Percentiles rank a stretch among this genome's conserved stretches.
Evolutionary conservation across 2,797 vertebrate genomes (phyloP).

Genomic region (Caiman crocodilus): DNA sequence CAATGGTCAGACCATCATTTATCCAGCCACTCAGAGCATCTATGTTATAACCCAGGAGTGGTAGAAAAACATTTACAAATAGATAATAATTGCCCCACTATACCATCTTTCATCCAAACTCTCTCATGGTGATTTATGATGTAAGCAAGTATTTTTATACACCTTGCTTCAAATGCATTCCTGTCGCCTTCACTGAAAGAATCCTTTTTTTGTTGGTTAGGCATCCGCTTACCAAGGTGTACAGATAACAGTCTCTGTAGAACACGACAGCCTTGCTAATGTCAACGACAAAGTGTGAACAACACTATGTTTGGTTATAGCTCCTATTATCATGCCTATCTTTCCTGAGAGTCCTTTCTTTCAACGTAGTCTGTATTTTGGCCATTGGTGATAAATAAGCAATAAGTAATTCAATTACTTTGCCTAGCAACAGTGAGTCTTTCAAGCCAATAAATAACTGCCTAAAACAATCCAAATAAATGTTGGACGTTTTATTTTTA

Average conservation of each 20-base stretch:
- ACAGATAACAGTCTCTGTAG: neutral
- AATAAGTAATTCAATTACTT: neutral
- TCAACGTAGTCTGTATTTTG: neutral
- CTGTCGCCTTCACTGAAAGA: neutral
- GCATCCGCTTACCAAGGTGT: neutral
- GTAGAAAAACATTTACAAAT: neutral
- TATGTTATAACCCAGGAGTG: neutral
- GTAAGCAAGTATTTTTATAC: neutral
- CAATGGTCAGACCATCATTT: neutral
- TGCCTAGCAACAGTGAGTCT: neutral
- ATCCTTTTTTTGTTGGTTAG: neutral
- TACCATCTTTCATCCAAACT: neutral
- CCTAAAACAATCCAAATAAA: constrained; percentile 37
- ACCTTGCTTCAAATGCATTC: neutral
- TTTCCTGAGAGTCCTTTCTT: neutral
- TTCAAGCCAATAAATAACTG: neutral
- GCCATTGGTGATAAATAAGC: neutral
- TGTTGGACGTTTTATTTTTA: neutral
- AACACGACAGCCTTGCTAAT: fast-evolving
- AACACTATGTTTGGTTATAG: neutral
- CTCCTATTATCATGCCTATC: neutral
- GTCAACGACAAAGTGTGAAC: neutral
- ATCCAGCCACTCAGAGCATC: neutral
- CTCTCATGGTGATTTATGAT: neutral
- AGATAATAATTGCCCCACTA: neutral